Percentiles rank a stretch among this genome's conserved stretches.
These are phyloP conservation scores for Masnerella sp. DNA, from an alignment of 2,888 invertebrate genomes.

Conservation along the genomic window DNA sequence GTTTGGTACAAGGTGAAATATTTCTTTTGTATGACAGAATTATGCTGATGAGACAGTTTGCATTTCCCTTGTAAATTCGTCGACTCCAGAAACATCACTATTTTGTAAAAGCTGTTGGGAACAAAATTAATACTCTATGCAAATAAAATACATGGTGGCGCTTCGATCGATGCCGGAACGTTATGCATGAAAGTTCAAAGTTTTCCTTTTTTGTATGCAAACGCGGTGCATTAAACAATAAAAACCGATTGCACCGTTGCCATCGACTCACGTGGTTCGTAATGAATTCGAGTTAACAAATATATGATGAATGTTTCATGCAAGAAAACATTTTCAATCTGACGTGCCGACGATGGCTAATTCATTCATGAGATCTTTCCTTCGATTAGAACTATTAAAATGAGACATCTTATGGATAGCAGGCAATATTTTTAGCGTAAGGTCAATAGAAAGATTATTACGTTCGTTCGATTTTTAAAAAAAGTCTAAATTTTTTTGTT, in stretches of 20 bases:
- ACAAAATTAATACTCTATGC: too few species aligned
- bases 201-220: conserved; percentile 6
- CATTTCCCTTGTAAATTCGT: too few species aligned
- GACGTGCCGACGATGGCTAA: neutral
- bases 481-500: too few species aligned
- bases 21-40: too few species aligned
- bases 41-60: too few species aligned
- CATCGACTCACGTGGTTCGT: too few species aligned
- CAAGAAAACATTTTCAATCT: neutral
- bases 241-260: neutral
- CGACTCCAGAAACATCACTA: too few species aligned
- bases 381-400: conserved; percentile 22
- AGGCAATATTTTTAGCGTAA: conserved; percentile 34
- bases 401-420: conserved; percentile 19
- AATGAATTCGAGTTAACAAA: too few species aligned
- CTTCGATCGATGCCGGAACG: conserved; percentile 1
- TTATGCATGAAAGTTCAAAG: neutral
- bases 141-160: conserved; percentile 1
- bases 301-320: conserved; percentile 5
- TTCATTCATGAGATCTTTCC: neutral
- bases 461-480: too few species aligned
- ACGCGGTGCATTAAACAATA: conserved; percentile 2
- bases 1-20: too few species aligned
- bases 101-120: too few species aligned
- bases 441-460: conserved; percentile 11